phyloP scores from a whole-genome alignment of 2,888 invertebrate genomes.

The Rhimphoctona megacephalus region DNA sequence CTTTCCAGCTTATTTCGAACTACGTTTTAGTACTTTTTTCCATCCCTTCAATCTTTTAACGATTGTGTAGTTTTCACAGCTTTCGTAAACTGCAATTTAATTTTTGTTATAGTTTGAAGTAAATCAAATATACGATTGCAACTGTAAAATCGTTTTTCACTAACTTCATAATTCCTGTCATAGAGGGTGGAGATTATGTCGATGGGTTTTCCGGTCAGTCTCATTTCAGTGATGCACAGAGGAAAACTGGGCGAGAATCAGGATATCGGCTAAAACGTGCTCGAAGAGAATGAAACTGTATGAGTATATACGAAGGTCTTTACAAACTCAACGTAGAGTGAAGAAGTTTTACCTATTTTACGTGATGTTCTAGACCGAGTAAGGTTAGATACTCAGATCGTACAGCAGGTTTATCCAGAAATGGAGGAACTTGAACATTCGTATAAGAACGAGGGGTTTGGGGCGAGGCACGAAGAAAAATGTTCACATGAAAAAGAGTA shows the following conservation, averaged over 20 bases:
- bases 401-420: constrained; percentile 33
- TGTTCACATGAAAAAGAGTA: constrained; percentile 47
- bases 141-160: background rate
- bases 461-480: constrained; percentile 38
- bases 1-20: too few species aligned
- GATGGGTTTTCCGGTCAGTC: background rate
- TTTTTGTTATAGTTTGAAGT: background rate
- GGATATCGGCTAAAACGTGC: constrained; percentile 28
- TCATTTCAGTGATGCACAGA: background rate
- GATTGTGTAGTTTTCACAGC: background rate
- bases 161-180: background rate
- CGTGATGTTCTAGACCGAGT: constrained; percentile 30
- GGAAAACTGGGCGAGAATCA: background rate
- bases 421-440: constrained; percentile 44
- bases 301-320: constrained; percentile 5
- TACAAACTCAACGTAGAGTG: constrained; percentile 18
- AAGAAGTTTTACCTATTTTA: constrained; percentile 55
- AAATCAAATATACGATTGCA: background rate
- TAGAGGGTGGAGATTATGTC: background rate
- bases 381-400: constrained; percentile 2
- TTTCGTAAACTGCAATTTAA: background rate
- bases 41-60: too few species aligned
- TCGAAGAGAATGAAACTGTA: constrained; percentile 36
- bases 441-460: constrained; percentile 42
- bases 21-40: too few species aligned